These are phyloP conservation scores for Anseranas semipalmata DNA, from an alignment of 2,113 vertebrate species.

Conservation along the genomic window DNA sequence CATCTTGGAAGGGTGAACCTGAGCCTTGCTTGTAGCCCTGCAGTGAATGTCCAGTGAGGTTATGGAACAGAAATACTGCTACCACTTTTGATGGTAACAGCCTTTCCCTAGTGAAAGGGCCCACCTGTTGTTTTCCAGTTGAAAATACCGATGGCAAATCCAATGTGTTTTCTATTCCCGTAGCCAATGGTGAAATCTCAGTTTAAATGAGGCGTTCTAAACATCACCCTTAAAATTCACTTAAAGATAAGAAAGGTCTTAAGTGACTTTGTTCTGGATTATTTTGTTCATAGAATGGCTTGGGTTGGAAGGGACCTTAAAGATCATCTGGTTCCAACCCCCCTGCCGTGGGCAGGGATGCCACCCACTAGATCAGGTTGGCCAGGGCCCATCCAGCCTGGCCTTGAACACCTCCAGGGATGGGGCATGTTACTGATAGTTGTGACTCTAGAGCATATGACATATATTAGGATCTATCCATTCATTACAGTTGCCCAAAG, in stretches of 20 bases:
- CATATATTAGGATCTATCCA: background rate
- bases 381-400: no score
- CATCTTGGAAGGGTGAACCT: no score
- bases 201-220: background rate
- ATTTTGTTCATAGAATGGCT: no score
- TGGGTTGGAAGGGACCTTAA: no score
- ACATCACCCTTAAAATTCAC: accelerated
- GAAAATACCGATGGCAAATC: background rate
- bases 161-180: background rate
- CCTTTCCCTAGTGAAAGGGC: accelerated
- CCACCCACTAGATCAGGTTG: no score
- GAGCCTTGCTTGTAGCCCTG: no score
- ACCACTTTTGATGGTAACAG: accelerated
- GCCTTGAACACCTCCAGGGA: no score
- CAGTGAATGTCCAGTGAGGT: no score
- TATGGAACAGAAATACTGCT: background rate
- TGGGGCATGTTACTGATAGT: accelerated
- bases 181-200: background rate
- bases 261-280: accelerated
- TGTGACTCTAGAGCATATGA: background rate
- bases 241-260: background rate
- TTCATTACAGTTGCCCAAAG: background rate
- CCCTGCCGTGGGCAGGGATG: no score
- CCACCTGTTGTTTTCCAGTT: background rate
- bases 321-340: no score